These are phyloP conservation scores for Odontothrips loti DNA, from an alignment of 2,888 invertebrate genomes.

Conservation along the genomic window DNA sequence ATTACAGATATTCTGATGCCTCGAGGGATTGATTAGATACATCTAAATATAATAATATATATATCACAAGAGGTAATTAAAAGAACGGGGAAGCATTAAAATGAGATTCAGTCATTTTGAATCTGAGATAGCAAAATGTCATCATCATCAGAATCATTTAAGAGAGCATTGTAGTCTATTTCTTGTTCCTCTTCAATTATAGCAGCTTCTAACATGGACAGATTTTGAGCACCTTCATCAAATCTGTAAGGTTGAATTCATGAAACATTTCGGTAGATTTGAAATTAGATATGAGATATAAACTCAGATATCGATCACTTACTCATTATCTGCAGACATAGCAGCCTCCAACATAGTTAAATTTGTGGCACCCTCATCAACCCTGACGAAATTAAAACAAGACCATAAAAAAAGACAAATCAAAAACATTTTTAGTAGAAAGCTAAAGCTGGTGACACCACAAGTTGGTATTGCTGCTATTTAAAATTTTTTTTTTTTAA, in stretches of 20 bases:
- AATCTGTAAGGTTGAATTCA: neutral
- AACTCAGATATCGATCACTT: neutral
- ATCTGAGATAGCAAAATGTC: neutral
- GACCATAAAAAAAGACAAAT: too few species aligned
- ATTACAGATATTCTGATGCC: neutral
- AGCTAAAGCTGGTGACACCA: too few species aligned
- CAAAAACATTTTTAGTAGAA: too few species aligned
- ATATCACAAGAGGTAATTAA: neutral
- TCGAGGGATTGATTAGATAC: neutral
- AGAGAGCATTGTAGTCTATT: neutral
- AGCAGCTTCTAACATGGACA: neutral
- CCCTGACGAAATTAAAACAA: neutral
- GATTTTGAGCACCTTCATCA: slow-evolving; percentile 7
- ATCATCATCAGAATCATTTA: slow-evolving; percentile 11
- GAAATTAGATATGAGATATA: neutral
- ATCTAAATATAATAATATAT: neutral
- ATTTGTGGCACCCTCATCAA: neutral
- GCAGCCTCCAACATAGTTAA: neutral
- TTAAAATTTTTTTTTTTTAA: neutral
- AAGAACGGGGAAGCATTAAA: neutral
- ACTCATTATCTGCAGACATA: neutral
- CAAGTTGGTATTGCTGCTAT: neutral
- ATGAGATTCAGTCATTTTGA: neutral
- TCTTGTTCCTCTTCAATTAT: neutral
- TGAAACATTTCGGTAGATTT: neutral